These are phyloP conservation scores for Sebastes taczanowskii DNA, from an alignment of 2,797 vertebrate species.

Conservation along the genomic window DNA sequence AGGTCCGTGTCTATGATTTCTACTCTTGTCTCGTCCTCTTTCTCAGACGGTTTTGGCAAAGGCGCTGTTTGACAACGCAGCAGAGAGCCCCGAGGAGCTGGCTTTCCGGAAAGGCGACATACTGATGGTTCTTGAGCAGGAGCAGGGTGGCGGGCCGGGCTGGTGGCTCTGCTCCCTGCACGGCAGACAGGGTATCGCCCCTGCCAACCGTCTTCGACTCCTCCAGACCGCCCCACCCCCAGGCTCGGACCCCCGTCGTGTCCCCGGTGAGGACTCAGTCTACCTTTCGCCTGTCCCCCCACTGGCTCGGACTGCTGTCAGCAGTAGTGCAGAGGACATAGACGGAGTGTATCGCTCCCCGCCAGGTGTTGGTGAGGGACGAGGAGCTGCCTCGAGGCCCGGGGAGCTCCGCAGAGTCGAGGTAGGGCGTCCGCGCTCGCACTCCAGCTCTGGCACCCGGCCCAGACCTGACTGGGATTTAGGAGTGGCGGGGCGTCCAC, in stretches of 20 bases:
- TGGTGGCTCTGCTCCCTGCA: slow-evolving; percentile 94
- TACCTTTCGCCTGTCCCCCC: slow-evolving; percentile 70
- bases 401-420: slow-evolving; percentile 76
- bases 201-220: slow-evolving; percentile 90
- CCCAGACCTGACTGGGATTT: slow-evolving; percentile 82
- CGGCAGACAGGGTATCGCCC: slow-evolving; percentile 92
- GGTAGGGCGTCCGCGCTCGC: slow-evolving; percentile 75
- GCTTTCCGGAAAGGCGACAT: slow-evolving; percentile 93
- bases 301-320: slow-evolving; percentile 30
- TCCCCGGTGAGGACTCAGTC: slow-evolving; percentile 77
- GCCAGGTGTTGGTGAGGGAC: slow-evolving; percentile 64
- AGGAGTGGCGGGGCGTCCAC: slow-evolving; percentile 72
- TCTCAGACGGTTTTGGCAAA: slow-evolving; percentile 90
- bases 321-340: slow-evolving; percentile 60
- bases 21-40: not conserved
- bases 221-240: slow-evolving; percentile 78
- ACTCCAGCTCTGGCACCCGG: slow-evolving; percentile 80
- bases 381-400: slow-evolving; percentile 59
- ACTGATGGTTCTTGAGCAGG: slow-evolving; percentile 89
- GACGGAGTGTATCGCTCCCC: slow-evolving; percentile 81
- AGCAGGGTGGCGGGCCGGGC: slow-evolving; percentile 84
- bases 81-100: slow-evolving; percentile 92
- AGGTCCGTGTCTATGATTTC: slow-evolving; percentile 1
- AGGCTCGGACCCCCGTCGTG: slow-evolving; percentile 45
- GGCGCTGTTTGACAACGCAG: slow-evolving; percentile 92